Base-by-base conservation (phyloP, 30 jellyfish, hydroid and myxozoan species). In the Nemopilema nomurai region DNA sequence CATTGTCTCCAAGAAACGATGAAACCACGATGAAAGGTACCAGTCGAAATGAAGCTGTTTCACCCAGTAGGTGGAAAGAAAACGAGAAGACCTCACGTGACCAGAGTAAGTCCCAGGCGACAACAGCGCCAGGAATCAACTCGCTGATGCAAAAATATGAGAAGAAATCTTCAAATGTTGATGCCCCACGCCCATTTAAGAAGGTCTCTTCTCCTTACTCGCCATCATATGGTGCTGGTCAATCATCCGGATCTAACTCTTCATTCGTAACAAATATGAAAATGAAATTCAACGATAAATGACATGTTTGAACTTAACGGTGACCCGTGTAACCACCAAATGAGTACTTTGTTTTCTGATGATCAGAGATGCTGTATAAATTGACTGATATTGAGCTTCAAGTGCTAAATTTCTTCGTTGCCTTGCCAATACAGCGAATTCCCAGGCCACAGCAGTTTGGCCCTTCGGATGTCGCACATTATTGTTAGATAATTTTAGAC, bases 81-180 rank as follows among this genome's bases (percentile, higher is more conserved):
- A 13, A 41, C 9, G 57, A 41, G 32, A 83, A 49, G 8, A 9
- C 80, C 4, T 49, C 67, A 25, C 64, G 29, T n/a, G 81, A 83
- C 24, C 70, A 66, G 8, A 73, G 18, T 64, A 83, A 72, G 49
- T n/a, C 74, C 16, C 70, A 24, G n/a, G 92, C 52, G n/a, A 25
- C 92, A 16, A 18, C 92, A 29, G 26, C 85, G 71, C 78, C 74
- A 33, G 92, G 92, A 8, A 77, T 83, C 28, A 83, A 83, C 62
- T 83, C 92, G 4, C 74, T 83, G 84, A 71, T 74, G 92, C 82
- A 83, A 63, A 83, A 72, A 41, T 83, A 83, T 50, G 92, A 83
- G 64, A 49, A 29, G 77, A 83, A 71, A 30, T 71, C 92, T 3
- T 19, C 92, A 72, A 28, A 21, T 62, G 74, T 76, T 51, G 90